A percentile compares a stretch with the other conserved stretches of the same genome.
These are phyloP conservation scores for Melipona beecheii DNA, from an alignment of 2,888 invertebrate species.

Conservation along the genomic window DNA sequence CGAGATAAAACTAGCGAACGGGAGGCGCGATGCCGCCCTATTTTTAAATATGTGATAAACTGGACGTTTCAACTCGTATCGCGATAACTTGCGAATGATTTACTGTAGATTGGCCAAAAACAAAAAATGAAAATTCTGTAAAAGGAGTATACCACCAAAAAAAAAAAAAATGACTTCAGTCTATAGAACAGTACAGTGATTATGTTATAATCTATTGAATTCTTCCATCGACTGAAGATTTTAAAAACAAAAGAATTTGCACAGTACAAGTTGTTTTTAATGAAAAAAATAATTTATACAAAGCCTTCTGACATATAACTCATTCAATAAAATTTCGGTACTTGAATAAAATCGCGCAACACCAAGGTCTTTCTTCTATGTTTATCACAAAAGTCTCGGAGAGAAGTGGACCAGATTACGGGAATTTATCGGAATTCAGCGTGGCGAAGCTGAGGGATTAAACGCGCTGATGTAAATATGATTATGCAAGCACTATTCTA, in stretches of 20 bases:
- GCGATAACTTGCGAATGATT: not conserved
- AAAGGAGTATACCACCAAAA: not conserved
- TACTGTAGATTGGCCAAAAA: not conserved
- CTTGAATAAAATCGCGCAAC: too few relatives aligned
- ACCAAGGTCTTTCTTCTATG: too few relatives aligned
- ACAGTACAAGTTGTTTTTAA: too few relatives aligned
- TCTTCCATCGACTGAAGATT: too few relatives aligned
- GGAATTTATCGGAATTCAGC: not conserved
- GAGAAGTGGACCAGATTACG: not conserved
- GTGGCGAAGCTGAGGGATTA: not conserved
- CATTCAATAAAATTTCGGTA: too few relatives aligned
- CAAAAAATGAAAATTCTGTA: not conserved
- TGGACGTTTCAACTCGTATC: not conserved
- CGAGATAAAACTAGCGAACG: slow-evolving; percentile 33
- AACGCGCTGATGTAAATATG: slow-evolving; percentile 8
- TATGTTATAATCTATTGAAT: too few relatives aligned
- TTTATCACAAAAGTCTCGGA: not conserved
- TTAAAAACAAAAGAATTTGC: too few relatives aligned
- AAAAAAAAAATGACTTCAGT: too few relatives aligned
- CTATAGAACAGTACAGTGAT: too few relatives aligned
- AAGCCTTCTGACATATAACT: too few relatives aligned
- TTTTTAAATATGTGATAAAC: slow-evolving; percentile 39
- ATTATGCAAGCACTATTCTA: slow-evolving; percentile 30
- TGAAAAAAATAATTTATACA: too few relatives aligned
- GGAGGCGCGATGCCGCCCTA: slow-evolving; percentile 16